These are phyloP conservation scores for Microctonus hyperodae DNA, from an alignment of 2,888 invertebrate species.

Conservation along the genomic window DNA sequence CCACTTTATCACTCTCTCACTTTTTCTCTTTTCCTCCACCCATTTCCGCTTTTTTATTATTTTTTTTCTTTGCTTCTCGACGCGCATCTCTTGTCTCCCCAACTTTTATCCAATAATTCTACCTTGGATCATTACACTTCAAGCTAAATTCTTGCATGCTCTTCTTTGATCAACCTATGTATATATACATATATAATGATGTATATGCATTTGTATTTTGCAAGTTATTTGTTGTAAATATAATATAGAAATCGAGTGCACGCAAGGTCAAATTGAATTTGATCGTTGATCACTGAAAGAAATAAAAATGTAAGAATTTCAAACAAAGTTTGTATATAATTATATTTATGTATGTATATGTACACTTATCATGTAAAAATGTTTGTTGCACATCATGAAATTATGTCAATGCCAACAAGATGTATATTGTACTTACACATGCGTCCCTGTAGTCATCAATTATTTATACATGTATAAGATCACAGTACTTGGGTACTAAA, in stretches of 20 bases:
- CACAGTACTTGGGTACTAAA: neutral
- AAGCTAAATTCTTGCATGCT: neutral
- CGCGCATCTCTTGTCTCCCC: slow-evolving; percentile 24
- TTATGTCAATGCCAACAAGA: slow-evolving; percentile 2
- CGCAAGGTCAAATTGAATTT: neutral
- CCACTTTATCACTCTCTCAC: neutral
- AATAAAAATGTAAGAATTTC: neutral
- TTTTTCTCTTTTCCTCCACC: slow-evolving; percentile 19
- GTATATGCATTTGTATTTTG: neutral
- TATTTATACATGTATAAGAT: neutral
- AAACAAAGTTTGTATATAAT: neutral
- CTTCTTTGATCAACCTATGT: too few species aligned
- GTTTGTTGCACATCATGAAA: neutral
- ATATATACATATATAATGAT: too few species aligned
- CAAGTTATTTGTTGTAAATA: neutral
- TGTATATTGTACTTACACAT: neutral
- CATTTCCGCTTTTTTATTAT: slow-evolving; percentile 28
- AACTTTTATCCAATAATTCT: slow-evolving; percentile 25
- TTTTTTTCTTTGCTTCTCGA: slow-evolving; percentile 8
- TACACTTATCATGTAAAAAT: neutral
- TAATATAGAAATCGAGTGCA: neutral
- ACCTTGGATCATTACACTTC: slow-evolving; percentile 19
- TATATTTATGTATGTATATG: neutral
- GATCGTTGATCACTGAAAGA: neutral
- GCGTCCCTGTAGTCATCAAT: neutral